Evolutionary conservation across 2,888 invertebrate species (phyloP).

Genomic region (Apoda limacodes): DNA sequence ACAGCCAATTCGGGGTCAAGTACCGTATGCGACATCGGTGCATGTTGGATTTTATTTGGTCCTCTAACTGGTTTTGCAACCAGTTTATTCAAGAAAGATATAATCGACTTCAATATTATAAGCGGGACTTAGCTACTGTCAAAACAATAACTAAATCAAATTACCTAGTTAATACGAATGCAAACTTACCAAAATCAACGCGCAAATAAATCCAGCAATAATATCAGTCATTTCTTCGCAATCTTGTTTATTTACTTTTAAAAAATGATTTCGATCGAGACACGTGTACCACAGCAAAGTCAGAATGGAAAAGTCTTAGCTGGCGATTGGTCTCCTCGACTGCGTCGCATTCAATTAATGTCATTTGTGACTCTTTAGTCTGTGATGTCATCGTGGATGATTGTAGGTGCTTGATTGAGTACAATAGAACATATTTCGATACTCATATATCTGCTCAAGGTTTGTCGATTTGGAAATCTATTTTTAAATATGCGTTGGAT

Average conservation of each 20-base stretch:
- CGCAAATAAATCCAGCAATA: slow-evolving; percentile 47
- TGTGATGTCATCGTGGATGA: slow-evolving; percentile 52
- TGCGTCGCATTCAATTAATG: slow-evolving; percentile 49
- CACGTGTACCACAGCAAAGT: slow-evolving; percentile 42
- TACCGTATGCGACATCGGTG: too few species aligned
- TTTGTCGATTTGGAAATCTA: too few species aligned
- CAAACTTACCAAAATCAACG: slow-evolving; percentile 50
- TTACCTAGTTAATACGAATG: background rate
- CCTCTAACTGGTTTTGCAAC: slow-evolving; percentile 7
- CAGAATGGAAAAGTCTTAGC: slow-evolving; percentile 37
- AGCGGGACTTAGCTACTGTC: background rate
- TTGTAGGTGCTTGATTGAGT: slow-evolving; percentile 35
- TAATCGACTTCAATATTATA: slow-evolving; percentile 1
- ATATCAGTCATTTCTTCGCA: slow-evolving; percentile 39
- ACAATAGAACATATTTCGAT: slow-evolving; percentile 29
- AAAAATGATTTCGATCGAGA: slow-evolving; percentile 25
- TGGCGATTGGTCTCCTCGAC: slow-evolving; percentile 32
- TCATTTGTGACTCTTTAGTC: slow-evolving; percentile 39
- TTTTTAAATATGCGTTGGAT: too few species aligned
- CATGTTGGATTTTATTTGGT: background rate
- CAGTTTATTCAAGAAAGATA: too few species aligned
- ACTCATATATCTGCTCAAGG: too few species aligned
- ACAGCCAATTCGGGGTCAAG: too few species aligned
- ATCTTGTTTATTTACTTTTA: slow-evolving; percentile 17
- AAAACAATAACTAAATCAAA: too few species aligned